These are phyloP conservation scores for Alauda arvensis DNA, from an alignment of 2,797 vertebrate species.

Conservation along the genomic window DNA sequence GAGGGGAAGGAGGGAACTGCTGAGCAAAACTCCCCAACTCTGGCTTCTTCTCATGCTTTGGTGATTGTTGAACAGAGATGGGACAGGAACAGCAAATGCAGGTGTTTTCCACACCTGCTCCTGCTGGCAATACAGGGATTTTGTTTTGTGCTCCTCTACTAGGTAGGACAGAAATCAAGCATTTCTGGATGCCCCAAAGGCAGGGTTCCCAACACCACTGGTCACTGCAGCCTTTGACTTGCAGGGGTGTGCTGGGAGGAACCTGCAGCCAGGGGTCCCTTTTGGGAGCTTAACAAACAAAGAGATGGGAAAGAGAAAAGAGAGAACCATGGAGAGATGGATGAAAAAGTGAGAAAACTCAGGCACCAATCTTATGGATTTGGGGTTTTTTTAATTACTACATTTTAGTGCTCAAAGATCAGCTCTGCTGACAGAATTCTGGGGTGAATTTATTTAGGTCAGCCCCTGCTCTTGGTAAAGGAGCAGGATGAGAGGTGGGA, in stretches of 20 bases:
- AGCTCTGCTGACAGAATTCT: neutral
- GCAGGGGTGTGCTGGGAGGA: neutral
- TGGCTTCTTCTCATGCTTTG: neutral
- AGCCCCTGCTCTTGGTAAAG: neutral
- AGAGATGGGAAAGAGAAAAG: neutral
- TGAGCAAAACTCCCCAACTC: neutral
- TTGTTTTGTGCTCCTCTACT: neutral
- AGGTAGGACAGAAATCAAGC: neutral
- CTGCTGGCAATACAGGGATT: neutral
- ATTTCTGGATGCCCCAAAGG: neutral
- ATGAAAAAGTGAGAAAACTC: neutral
- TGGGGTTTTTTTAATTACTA: neutral
- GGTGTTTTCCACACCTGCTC: fast-evolving
- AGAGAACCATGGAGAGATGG: neutral
- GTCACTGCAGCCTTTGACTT: fast-evolving
- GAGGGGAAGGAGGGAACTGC: neutral
- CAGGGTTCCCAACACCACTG: neutral
- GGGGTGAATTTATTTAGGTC: neutral
- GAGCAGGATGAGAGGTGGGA: neutral
- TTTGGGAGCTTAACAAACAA: neutral
- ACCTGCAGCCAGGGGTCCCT: neutral
- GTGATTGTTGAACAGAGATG: neutral
- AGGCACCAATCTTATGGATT: fast-evolving
- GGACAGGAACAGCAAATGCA: neutral
- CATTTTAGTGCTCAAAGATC: neutral